Evolutionary conservation across 2,888 invertebrate genomes (phyloP).

Genomic region (Xanthorhoe designata): DNA sequence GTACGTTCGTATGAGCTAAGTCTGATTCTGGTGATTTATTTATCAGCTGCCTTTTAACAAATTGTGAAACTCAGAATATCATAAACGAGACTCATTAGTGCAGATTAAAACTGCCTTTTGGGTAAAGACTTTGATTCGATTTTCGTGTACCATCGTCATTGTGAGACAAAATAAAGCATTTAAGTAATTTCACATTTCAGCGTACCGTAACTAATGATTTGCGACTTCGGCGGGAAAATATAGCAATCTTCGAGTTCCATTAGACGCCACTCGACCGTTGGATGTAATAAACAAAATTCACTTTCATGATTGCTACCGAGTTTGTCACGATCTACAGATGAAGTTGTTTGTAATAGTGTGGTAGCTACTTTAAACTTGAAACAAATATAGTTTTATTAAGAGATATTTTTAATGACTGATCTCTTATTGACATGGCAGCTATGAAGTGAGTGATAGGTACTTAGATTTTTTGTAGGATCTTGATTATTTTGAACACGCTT

Average conservation of each 20-base stretch:
- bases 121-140: not conserved
- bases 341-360: not conserved
- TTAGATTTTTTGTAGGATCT: too few relatives aligned
- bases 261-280: slow-evolving; percentile 30
- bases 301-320: slow-evolving; percentile 31
- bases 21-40: too few relatives aligned
- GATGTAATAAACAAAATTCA: slow-evolving; percentile 35
- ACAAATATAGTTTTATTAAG: too few relatives aligned
- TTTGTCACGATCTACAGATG: slow-evolving; percentile 14
- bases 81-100: not conserved
- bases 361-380: not conserved
- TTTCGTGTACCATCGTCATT: not conserved
- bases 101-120: not conserved
- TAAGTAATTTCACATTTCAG: slow-evolving; percentile 21
- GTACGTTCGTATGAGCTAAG: too few relatives aligned
- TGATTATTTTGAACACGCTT: too few relatives aligned
- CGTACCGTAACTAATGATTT: slow-evolving; percentile 24
- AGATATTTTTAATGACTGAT: too few relatives aligned
- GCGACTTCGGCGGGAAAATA: slow-evolving; percentile 24
- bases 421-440: too few relatives aligned
- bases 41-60: too few relatives aligned
- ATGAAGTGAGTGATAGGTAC: too few relatives aligned
- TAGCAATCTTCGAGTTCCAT: slow-evolving; percentile 27
- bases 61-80: too few relatives aligned
- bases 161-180: slow-evolving; percentile 8